Conservation (phyloP, 2,888 invertebrate species). For the Netelia virgata region DNA sequence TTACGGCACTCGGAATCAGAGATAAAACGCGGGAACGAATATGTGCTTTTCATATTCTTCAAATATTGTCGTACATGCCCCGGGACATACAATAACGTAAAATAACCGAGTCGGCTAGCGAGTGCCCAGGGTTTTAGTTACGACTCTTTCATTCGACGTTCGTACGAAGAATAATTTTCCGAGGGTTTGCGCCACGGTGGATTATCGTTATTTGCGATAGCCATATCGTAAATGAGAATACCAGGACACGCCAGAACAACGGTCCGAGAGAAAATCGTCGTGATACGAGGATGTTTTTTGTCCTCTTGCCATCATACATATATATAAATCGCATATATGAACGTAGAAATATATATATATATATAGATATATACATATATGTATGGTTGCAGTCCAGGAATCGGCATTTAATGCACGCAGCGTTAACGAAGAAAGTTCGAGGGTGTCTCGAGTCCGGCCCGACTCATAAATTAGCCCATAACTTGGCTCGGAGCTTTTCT, state of each 20-base stretch:
- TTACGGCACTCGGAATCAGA: no score
- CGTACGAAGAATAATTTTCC: no score
- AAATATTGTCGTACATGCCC: no score
- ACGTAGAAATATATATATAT: background rate
- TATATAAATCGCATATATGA: background rate
- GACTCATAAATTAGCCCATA: conserved; percentile 78
- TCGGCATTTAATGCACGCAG: conserved; percentile 69
- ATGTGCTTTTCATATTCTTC: no score
- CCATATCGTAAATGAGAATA: conserved; percentile 37
- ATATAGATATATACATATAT: background rate
- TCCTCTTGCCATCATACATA: no score
- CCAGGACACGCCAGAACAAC: conserved; percentile 15
- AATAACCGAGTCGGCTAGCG: no score
- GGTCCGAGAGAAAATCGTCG: conserved; percentile 34
- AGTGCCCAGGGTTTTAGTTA: no score
- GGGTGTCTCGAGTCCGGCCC: conserved; percentile 66
- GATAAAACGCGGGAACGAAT: no score
- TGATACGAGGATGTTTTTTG: conserved; percentile 9
- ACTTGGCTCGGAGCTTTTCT: conserved; percentile 75
- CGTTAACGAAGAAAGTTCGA: conserved; percentile 74
- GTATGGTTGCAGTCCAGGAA: conserved; percentile 47
- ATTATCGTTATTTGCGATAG: background rate
- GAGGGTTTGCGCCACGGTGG: background rate
- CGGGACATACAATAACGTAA: no score
- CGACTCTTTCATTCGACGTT: no score